phyloP scores from a whole-genome alignment of 92 coral and sea anemone species.

The Phymanthus crucifer region DNA sequence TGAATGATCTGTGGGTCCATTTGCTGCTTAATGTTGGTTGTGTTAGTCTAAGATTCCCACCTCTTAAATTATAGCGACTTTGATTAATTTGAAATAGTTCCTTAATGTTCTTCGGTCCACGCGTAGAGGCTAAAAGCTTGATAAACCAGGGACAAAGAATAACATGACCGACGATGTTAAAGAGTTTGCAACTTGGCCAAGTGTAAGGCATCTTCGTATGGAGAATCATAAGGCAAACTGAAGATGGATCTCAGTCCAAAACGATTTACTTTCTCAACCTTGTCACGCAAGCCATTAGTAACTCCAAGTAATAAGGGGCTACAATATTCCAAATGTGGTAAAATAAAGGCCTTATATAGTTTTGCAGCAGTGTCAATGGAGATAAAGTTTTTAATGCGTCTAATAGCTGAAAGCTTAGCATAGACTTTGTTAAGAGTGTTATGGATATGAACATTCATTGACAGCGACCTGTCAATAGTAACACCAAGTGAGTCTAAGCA shows the following conservation, averaged over 20 bases:
- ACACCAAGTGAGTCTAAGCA: slow-evolving; percentile 26
- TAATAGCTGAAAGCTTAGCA: not conserved
- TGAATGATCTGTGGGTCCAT: not conserved
- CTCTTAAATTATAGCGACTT: not conserved
- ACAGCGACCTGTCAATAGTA: not conserved
- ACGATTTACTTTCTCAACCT: slow-evolving; percentile 19
- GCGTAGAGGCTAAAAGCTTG: not conserved
- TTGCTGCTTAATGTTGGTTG: not conserved
- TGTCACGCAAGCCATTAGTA: slow-evolving; percentile 18
- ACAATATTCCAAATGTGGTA: slow-evolving; percentile 21
- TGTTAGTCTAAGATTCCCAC: not conserved
- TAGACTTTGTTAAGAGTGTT: not conserved
- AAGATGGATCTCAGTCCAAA: slow-evolving; percentile 12
- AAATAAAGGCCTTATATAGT: not conserved
- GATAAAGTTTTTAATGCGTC: slow-evolving; percentile 5
- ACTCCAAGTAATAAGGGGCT: slow-evolving; percentile 19
- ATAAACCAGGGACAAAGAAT: not conserved
- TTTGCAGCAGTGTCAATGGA: slow-evolving; percentile 10
- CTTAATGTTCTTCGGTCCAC: not conserved
- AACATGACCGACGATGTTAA: not conserved
- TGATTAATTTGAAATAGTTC: not conserved
- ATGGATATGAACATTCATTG: not conserved
- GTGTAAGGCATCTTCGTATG: not conserved
- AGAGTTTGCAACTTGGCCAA: not conserved
- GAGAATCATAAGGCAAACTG: not conserved